Evolutionary conservation across 2,113 vertebrate genomes (phyloP), one percentile per base, ranked within the genome.

Genomic region (Lathamus discolor): DNA sequence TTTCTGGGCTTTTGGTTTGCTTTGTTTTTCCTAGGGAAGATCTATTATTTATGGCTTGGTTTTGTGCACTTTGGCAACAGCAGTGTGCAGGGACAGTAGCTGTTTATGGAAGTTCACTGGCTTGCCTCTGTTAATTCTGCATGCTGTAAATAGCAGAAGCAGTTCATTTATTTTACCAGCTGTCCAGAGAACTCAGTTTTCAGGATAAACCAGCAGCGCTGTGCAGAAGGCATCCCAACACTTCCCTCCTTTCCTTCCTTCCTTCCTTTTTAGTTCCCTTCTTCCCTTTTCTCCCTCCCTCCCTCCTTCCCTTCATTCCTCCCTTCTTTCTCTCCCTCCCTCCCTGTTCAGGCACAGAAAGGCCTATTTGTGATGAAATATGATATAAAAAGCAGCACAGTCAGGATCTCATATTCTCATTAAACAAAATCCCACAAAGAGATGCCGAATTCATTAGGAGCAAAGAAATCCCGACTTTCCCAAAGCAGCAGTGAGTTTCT

Each of bases 391-490:
- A 73, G 81, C 74, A 22, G 39, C 82, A 87, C 44, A 59, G 86
- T 86, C 19, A 9, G 93, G 92, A 94, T 76, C 62, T 80, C 46
- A 1, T 4, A 68, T 82, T 92, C 88, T 80, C 88, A 80, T 93
- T 80, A 2, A 3, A 46, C 63, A 73, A 87, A 44, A 55, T 17
- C 13, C 88, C 69, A 68, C 61, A 89, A 52, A 83, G 57, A 82
- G 81, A 91, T 41, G 41, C 74, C 37, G 91, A 80, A 84, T 87
- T 91, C 75, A 81, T 95, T 88, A 92, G 0, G 6, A 89, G 89
- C 59, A 88, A 93, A 96, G 96, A 79, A 96, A 96, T 81, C 73
- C 75, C 41, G 79, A 73, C 84, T 92, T 90, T 68, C 75, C 91
- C 64, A 68, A 93, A 89, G 92, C 89, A 96, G 92, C 66, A 73